Evolutionary conservation across 2,888 invertebrate genomes (phyloP), one percentile per base, ranked within the genome.

Genomic region (Unio pictorum): DNA sequence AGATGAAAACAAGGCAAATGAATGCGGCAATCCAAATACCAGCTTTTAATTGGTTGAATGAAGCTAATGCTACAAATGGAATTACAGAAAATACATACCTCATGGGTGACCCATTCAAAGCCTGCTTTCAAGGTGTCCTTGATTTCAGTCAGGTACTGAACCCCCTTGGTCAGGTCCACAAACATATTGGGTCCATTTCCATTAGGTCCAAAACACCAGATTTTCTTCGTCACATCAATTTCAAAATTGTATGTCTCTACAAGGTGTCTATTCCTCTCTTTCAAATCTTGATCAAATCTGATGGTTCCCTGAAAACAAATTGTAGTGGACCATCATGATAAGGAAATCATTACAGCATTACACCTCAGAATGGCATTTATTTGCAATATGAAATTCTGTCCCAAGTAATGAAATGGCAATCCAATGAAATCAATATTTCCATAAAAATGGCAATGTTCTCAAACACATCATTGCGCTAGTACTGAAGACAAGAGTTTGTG

Each of bases 161-260:
- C 99, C 92, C 99, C 99, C 93, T 99, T 99, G 84, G 98, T 96
- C 91, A 96, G 96, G 93, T 99, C 99, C 79, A 99, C 94, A 83
- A 99, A 92, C 84, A 99, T 93, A 92, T 99, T 99, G 86, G 99
- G 98, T 66, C 99, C 99, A 82, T 96, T 97, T 80, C 96, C 97
- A 89, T 99, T 98, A 75, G 99, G 99, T 72, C 99, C 99, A 92
- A 99, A 99, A 92, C 97, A 96, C 98, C 98, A 99, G 92, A 99
- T 97, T 92, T 98, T 98, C 92, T 98, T 88, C 55, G 98, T 98
- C 90, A 99, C 99, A 26, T 96, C 97, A 58, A 96, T 93, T 91
- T 99, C 99, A 89, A 97, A 99, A 82, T 97, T 96, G 92, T 97
- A 99, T 88, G 97, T 97, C 87, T 99, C 99, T 79, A 94, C 93